Evolutionary conservation across 2,113 vertebrate species (phyloP).

Genomic region (Hoplias malabaricus): DNA sequence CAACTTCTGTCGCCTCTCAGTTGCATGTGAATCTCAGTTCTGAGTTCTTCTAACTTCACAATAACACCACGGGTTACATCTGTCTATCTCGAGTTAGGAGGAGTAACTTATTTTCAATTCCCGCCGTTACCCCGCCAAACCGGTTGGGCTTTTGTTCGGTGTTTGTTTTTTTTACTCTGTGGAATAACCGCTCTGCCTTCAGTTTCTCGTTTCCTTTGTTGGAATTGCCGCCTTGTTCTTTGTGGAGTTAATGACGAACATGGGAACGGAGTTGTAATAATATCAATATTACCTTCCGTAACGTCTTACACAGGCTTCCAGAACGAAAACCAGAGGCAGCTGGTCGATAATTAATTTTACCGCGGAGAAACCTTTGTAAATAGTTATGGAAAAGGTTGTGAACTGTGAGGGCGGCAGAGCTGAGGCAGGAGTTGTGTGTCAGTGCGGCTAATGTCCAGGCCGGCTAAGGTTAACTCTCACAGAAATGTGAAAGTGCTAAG

Average conservation of each 20-base stretch:
- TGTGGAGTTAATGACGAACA: constrained; percentile 15
- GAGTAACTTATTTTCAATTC: neutral
- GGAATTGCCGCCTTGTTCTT: constrained; percentile 47
- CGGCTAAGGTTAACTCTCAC: neutral
- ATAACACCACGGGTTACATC: neutral
- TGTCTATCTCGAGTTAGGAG: neutral
- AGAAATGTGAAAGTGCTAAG: neutral
- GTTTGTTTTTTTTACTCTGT: neutral
- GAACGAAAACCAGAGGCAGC: neutral
- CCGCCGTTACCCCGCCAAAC: neutral
- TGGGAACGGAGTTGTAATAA: neutral
- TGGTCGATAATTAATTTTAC: too few relatives aligned
- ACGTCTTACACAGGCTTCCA: neutral
- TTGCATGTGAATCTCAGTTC: neutral
- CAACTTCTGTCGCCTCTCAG: neutral
- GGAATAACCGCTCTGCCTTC: constrained; percentile 22
- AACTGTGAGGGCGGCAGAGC: neutral
- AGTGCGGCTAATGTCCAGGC: neutral
- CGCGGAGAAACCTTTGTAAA: neutral
- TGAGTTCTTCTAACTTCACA: neutral
- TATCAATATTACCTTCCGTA: neutral
- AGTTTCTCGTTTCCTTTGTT: constrained; percentile 56
- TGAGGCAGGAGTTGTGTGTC: neutral
- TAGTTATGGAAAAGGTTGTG: neutral
- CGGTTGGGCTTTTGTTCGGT: neutral